phyloP scores from a whole-genome alignment of 92 coral and sea anemone species.

The Palythoa grandiflora region DNA sequence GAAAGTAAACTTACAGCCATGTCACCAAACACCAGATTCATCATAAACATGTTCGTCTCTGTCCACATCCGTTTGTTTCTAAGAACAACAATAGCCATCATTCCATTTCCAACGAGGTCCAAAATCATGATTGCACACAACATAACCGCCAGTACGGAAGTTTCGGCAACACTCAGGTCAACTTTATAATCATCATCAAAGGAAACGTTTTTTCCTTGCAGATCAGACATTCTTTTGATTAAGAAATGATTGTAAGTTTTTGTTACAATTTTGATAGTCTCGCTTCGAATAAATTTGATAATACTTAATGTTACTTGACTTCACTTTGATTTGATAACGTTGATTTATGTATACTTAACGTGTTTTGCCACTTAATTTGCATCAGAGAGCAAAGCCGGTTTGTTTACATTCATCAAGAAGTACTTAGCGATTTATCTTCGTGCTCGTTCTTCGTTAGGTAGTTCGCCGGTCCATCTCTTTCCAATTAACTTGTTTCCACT shows the following conservation, averaged over 20 bases:
- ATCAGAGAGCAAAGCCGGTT: no score
- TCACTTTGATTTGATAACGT: not conserved
- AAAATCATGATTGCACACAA: conserved; percentile 64
- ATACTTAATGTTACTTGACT: not conserved
- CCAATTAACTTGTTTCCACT: not conserved
- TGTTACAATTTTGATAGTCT: not conserved
- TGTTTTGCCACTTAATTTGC: no score
- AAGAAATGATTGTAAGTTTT: not conserved
- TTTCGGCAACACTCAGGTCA: conserved; percentile 67
- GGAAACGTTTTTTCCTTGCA: not conserved
- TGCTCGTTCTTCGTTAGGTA: not conserved
- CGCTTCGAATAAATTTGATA: not conserved
- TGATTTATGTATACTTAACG: not conserved
- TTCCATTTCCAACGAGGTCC: conserved; percentile 71
- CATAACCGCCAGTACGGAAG: conserved; percentile 64
- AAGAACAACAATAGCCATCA: conserved; percentile 71
- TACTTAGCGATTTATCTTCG: not conserved
- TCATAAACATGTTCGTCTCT: conserved; percentile 82
- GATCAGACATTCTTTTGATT: not conserved
- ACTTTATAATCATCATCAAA: conserved; percentile 15
- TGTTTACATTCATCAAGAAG: no score
- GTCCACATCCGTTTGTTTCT: conserved; percentile 86
- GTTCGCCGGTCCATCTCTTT: not conserved
- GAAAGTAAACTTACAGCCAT: conserved; percentile 77
- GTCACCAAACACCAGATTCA: conserved; percentile 83